Evolutionary conservation across 2,113 vertebrate species (phyloP), one percentile per base, ranked within the genome.

Genomic region (Asarcornis scutulata): DNA sequence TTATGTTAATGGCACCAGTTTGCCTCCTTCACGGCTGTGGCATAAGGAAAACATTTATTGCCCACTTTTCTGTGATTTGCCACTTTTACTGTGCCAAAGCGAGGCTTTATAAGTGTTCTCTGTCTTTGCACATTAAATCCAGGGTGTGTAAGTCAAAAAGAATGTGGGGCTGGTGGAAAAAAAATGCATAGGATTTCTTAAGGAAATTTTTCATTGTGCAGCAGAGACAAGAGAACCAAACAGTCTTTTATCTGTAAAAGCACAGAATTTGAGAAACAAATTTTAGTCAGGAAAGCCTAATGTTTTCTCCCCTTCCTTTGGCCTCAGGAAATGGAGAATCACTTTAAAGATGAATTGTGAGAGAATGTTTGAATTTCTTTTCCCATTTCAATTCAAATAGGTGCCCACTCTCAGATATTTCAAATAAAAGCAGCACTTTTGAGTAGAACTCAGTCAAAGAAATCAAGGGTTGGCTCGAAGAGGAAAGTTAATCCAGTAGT

Each of bases 241-340:
- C 6, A 31, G 63, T 62, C 85, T 96, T 95, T 95, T 80, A 95
- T 92, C 77, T 92, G 58, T 58, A 85, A 82, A 91, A 92, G 62
- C 16, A 82, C 18, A 82, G 58, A 93, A 96, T 95, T 95, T 89
- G 93, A 95, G 81, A 93, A 97, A 58, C 89, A 95, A 97, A 96
- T 92, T 95, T 92, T 82, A 89, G 17, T 21, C 62, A 76, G 81
- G 69, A 79, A 96, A 72, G 53, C 46, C 62, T 89, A 56, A 82
- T 94, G 44, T 12, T 89, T 95, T 56, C 89, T 85, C 63, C 83
- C 63, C 82, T 95, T 96, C 89, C 89, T 96, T 86, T 96, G 94
- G 89, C 95, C 89, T 94, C n/a, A 67, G 87, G 87, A 95, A 96
- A 94, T 46, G 25, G 31, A 85, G 71, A 86, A 89, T 74, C n/a